phyloP scores from a whole-genome alignment of 1,140 invertebrate species.

The Eumaeus atala region DNA sequence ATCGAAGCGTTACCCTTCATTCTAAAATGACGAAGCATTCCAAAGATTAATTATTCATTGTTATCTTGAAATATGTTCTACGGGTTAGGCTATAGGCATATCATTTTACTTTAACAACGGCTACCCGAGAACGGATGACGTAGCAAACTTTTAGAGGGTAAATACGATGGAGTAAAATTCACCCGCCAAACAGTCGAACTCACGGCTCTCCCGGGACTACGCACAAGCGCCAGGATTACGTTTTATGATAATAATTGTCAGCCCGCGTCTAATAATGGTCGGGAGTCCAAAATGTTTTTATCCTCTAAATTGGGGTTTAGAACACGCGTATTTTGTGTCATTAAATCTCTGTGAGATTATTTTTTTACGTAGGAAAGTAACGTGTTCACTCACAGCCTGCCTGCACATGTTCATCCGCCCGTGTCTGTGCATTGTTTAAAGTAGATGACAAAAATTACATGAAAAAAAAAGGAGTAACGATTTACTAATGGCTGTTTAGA shows the following conservation, averaged over 20 bases:
- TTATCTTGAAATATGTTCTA: slow-evolving; percentile 4
- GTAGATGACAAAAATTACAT: too few relatives aligned
- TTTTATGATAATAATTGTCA: slow-evolving; percentile 63
- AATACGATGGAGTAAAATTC: slow-evolving; percentile 5
- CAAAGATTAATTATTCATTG: slow-evolving; percentile 10
- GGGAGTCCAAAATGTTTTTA: slow-evolving; percentile 8
- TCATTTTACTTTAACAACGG: slow-evolving; percentile 10
- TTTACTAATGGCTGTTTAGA: too few relatives aligned
- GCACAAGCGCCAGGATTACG: slow-evolving; percentile 52
- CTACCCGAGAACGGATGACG: slow-evolving; percentile 4
- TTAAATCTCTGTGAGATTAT: slow-evolving; percentile 7
- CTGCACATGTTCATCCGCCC: too few relatives aligned
- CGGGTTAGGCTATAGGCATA: slow-evolving; percentile 1
- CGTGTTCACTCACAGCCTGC: not conserved
- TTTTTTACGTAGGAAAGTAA: not conserved
- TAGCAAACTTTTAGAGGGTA: slow-evolving; percentile 11
- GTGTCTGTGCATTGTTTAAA: too few relatives aligned
- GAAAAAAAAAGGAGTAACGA: too few relatives aligned
- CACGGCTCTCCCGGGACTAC: slow-evolving; percentile 44
- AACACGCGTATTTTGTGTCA: slow-evolving; percentile 4
- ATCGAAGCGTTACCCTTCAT: not conserved
- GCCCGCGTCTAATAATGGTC: slow-evolving; percentile 27
- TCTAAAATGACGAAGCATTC: not conserved
- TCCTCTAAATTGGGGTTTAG: slow-evolving; percentile 11
- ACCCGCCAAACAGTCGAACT: slow-evolving; percentile 33